Evolutionary conservation across 2,113 vertebrate species (phyloP), one percentile per base, ranked within the genome.

Genomic region (Peromyscus maniculatus): DNA sequence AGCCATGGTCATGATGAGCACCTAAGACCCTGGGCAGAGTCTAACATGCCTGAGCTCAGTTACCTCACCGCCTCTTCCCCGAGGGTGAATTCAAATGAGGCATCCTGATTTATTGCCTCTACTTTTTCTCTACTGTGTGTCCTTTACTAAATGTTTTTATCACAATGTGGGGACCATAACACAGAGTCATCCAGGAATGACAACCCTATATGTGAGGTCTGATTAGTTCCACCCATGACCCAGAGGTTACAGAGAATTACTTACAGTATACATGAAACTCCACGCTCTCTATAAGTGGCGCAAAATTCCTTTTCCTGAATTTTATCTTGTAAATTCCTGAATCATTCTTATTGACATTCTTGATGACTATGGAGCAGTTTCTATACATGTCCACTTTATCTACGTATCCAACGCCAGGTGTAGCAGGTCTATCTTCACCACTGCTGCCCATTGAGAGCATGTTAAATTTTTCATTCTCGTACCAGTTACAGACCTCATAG

Each of bases 101-200:
- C 3, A 17, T 17, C 59, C 62, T 2, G 2, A 31, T 7, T 3
- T 91, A 71, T 69, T 80, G 19, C 43, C 39, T 43, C 39, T 43
- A 43, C 36, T 16, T 66, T 5, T 33, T 62, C 43, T 77, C 78
- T 77, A 33, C 4, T 15, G 24, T 77, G 36, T 46, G 43, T 57
- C 36, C 91, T 86, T 57, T 24, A 77, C 72, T 82, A 15, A 79
- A 26, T 31, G 5, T 9, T 36, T 31, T 55, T 89, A 26, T 22
- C 43, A 26, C 62, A 52, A 1, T 26, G 1, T 0, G 1, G 10
- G 59, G 1, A 2, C 0, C 9, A 31, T 24, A 3, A 7, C 16
- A 67, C 21, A 72, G 89, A 78, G 66, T 24, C n/a, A 46, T 2
- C 5, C 0, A 10, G 55, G 13, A 7, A 24, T 36, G 36, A 69